These are phyloP conservation scores for Orientallactaga bullata DNA, from an alignment of 2,113 vertebrate species.

Conservation along the genomic window DNA sequence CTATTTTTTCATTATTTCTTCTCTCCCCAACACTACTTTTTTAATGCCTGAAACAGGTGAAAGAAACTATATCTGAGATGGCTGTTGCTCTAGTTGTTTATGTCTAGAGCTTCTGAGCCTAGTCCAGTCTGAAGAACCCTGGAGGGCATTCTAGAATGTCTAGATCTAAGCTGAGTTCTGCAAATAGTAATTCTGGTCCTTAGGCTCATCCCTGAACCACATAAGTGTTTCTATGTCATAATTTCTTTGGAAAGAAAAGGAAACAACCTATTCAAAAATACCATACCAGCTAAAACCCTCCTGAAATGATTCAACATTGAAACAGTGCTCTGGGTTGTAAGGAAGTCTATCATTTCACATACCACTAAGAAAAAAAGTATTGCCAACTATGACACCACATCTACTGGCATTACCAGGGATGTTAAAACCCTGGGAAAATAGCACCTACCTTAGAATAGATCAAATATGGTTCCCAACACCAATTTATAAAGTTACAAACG, in stretches of 20 bases:
- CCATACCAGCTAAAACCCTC: not conserved
- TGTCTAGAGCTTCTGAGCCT: not conserved
- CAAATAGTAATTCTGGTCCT: not conserved
- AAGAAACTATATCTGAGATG: not conserved
- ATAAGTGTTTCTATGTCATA: not conserved
- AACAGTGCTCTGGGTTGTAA: not conserved
- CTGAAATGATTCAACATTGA: constrained; percentile 10
- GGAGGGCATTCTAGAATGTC: not conserved
- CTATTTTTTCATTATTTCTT: constrained; percentile 1
- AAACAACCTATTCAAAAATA: constrained; percentile 33
- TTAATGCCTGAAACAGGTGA: constrained; percentile 34
- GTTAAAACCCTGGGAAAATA: not conserved
- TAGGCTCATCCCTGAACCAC: not conserved
- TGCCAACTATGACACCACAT: not conserved
- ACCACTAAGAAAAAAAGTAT: constrained; percentile 29
- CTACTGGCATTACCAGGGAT: not conserved
- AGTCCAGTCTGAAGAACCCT: not conserved
- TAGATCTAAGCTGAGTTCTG: not conserved
- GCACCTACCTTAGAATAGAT: constrained; percentile 9
- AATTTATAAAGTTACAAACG: constrained; percentile 55
- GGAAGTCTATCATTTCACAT: constrained; percentile 4
- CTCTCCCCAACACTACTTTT: not conserved
- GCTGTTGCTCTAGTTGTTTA: not conserved
- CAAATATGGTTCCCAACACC: not conserved
- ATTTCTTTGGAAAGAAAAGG: not conserved